Evolutionary conservation across 1,140 invertebrate species (phyloP).

Genomic region (Sarcophaga bullata): DNA sequence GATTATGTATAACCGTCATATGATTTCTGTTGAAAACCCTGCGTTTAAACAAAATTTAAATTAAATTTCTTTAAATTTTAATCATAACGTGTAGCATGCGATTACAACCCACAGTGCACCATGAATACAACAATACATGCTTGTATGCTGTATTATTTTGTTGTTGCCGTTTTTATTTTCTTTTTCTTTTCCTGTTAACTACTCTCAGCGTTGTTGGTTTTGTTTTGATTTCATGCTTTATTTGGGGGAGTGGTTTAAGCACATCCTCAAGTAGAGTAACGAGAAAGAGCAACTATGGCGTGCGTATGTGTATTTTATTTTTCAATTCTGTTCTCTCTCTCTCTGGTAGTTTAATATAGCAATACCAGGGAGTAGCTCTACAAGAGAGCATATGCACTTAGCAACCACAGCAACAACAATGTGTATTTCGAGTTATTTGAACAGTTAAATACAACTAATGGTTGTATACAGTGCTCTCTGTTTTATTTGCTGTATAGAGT

Average conservation of each 20-base stretch:
- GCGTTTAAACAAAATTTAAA: too few species aligned
- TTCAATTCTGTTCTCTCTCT: background rate
- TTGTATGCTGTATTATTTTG: background rate
- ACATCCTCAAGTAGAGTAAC: slow-evolving; percentile 23
- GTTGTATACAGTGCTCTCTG: background rate
- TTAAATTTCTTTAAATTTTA: too few species aligned
- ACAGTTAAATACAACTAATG: slow-evolving; percentile 9
- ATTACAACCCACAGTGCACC: background rate
- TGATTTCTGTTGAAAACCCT: too few species aligned
- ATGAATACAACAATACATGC: background rate
- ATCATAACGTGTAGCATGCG: too few species aligned
- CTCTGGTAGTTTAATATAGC: background rate
- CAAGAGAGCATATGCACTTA: too few species aligned
- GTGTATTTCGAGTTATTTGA: background rate
- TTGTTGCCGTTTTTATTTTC: background rate
- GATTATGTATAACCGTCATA: too few species aligned
- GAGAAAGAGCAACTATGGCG: background rate
- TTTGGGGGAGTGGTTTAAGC: slow-evolving; percentile 33
- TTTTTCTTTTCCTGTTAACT: background rate
- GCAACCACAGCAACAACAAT: too few species aligned
- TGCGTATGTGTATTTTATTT: background rate
- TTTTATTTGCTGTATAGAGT: background rate
- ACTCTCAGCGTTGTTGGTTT: background rate
- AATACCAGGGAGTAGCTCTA: too few species aligned
- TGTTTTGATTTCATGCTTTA: background rate